Percentiles rank a stretch among this genome's conserved stretches.
Evolutionary conservation across 1,140 invertebrate genomes (phyloP).

Genomic region (Drosophila bifasciata): DNA sequence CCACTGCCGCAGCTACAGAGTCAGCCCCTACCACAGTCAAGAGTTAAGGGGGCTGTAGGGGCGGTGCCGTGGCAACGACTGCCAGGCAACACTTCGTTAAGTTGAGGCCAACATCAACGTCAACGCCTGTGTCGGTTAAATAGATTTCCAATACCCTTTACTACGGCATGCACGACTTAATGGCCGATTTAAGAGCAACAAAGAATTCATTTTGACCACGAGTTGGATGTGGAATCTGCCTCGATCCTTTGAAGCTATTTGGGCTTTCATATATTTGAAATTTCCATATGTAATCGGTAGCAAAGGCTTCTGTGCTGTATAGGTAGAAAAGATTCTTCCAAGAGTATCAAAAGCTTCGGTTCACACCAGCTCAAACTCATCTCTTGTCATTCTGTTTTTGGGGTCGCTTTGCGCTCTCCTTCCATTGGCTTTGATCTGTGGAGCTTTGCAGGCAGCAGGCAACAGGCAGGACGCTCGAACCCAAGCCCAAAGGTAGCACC

Average conservation of each 20-base stretch:
- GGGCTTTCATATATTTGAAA: conserved; percentile 2
- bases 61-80: conserved; percentile 27
- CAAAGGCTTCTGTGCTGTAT: no score
- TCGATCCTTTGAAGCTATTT: no score
- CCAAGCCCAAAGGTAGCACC: conserved; percentile 43
- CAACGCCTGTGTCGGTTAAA: conserved; percentile 77
- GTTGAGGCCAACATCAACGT: conserved; percentile 74
- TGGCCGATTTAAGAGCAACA: not conserved
- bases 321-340: no score
- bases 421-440: conserved; percentile 72
- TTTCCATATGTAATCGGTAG: no score
- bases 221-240: not conserved
- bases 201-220: no score
- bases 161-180: not conserved
- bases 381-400: conserved; percentile 45
- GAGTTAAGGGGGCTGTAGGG: no score
- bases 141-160: conserved; percentile 57
- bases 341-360: conserved; percentile 6
- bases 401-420: conserved; percentile 43
- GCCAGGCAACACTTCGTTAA: conserved; percentile 76
- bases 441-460: conserved; percentile 28
- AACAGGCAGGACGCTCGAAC: conserved; percentile 17
- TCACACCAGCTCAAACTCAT: not conserved
- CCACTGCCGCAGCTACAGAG: conserved; percentile 16
- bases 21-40: not conserved